Percentiles rank a stretch among this genome's conserved stretches.
These are phyloP conservation scores for Dermatophagoides farinae DNA, from an alignment of 1,140 invertebrate species.

Conservation along the genomic window DNA sequence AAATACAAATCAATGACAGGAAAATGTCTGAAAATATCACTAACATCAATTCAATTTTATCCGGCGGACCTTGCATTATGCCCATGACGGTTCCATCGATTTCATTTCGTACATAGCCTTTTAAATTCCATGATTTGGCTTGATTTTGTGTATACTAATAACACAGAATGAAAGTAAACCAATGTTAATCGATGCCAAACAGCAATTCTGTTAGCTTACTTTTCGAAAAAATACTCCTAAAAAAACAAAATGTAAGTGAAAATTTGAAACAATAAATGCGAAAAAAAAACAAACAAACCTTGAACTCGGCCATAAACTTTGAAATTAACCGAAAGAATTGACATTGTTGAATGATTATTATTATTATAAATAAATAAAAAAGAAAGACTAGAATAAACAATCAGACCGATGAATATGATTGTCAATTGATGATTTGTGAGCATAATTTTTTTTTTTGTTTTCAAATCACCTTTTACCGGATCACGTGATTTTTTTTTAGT, in stretches of 20 bases:
- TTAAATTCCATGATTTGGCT: neutral
- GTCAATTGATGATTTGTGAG: no score
- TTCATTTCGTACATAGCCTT: conserved; percentile 4
- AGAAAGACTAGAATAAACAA: no score
- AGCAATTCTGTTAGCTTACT: neutral
- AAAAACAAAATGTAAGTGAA: neutral
- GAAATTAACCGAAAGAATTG: conserved; percentile 6
- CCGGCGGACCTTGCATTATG: neutral
- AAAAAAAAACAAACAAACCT: neutral
- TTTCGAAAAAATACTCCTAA: conserved; percentile 11
- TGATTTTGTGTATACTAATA: conserved; percentile 2
- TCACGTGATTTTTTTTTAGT: no score
- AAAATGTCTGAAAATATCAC: conserved; percentile 12
- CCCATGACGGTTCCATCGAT: conserved; percentile 6
- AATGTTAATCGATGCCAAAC: neutral
- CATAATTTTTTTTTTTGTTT: no score
- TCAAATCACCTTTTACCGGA: no score
- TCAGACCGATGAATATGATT: no score
- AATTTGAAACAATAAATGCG: neutral
- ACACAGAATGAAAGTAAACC: neutral
- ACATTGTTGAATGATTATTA: no score
- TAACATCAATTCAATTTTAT: conserved; percentile 13
- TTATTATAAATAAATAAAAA: no score
- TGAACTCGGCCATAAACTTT: conserved; percentile 11
- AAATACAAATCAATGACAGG: neutral